Base-by-base conservation (phyloP, 1,140 invertebrate species). In the Dendroctonus ponderosae region DNA sequence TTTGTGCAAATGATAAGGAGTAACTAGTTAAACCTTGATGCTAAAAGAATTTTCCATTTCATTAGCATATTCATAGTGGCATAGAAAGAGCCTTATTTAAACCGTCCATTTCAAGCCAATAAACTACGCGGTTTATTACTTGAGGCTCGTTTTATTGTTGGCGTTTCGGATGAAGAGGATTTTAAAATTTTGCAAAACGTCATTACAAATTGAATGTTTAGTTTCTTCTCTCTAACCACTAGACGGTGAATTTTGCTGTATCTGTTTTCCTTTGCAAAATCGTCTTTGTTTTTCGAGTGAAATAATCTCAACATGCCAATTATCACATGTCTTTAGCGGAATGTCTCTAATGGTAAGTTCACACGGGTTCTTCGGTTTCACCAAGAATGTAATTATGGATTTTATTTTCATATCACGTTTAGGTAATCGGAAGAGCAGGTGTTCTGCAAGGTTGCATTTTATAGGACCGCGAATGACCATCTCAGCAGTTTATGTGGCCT, bases 351-450 rank as follows among this genome's bases (percentile, higher is more conserved):
- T 46, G 44, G 50, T 50, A 61, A n/a, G 39, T 61, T 61, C 12
- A 61, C 46, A 61, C 50, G 15, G 41, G 57, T 26, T 43, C 56
- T 62, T 38, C 62, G 49, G 62, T 54, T 51, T 61, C 48, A 14
- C 48, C 62, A 63, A 63, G 62, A 51, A 63, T 51, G 51, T 42
- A 52, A 62, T 62, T 63, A 54, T 56, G 62, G 40, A 54, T 63
- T 63, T 63, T 63, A 63, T 63, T 63, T 63, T 52, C 62, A 63
- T 56, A 63, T 63, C 62, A 63, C 62, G 62, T 63, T 63, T 48
- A 39, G 42, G 51, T 46, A 46, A 63, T 54, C 62, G 62, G 62
- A 63, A 56, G 62, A 63, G 62, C 62, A 63, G 62, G 51, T 63
- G 62, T 56, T 56, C 41, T 54, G 62, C 62, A 63, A 63, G 51